Conservation (phyloP, 64 coral and sea anemone genomes). For the Actinia tenebrosa region DNA sequence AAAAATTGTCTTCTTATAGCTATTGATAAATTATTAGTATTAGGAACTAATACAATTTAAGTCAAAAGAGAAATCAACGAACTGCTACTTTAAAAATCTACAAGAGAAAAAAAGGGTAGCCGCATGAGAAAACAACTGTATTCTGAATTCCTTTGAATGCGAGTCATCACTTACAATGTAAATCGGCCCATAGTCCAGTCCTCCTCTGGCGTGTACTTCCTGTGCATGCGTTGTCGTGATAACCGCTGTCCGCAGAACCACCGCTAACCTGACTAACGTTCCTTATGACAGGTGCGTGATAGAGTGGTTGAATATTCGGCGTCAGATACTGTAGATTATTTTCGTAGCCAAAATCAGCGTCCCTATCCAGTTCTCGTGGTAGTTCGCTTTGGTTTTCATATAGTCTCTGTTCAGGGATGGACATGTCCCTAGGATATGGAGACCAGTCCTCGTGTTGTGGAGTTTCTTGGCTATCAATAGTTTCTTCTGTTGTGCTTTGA, state of each 20-base stretch:
- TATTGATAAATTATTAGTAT: no score
- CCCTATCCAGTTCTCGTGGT: conserved; percentile 44
- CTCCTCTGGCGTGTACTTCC: conserved; percentile 64
- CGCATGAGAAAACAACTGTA: background rate
- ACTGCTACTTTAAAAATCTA: background rate
- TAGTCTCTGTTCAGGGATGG: conserved; percentile 35
- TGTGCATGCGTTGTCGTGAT: conserved; percentile 67
- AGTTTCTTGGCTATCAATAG: conserved; percentile 44
- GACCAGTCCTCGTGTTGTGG: conserved; percentile 15
- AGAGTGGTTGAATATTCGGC: conserved; percentile 45
- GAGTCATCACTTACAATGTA: conserved; percentile 67
- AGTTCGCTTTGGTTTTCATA: conserved; percentile 30
- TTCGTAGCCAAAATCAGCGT: conserved; percentile 76
- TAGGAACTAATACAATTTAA: no score
- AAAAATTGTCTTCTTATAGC: no score
- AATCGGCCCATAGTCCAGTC: conserved; percentile 65
- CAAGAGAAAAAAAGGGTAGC: background rate
- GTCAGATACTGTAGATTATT: conserved; percentile 68
- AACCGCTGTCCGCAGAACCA: conserved; percentile 87
- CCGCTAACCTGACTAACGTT: conserved; percentile 89
- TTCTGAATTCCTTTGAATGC: background rate
- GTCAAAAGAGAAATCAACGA: background rate
- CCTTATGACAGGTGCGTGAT: conserved; percentile 36
- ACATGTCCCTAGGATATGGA: conserved; percentile 33
- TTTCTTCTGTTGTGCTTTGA: conserved; percentile 38